Evolutionary conservation across 2,113 vertebrate species (phyloP).

Genomic region (Aleadryas rufinucha): DNA sequence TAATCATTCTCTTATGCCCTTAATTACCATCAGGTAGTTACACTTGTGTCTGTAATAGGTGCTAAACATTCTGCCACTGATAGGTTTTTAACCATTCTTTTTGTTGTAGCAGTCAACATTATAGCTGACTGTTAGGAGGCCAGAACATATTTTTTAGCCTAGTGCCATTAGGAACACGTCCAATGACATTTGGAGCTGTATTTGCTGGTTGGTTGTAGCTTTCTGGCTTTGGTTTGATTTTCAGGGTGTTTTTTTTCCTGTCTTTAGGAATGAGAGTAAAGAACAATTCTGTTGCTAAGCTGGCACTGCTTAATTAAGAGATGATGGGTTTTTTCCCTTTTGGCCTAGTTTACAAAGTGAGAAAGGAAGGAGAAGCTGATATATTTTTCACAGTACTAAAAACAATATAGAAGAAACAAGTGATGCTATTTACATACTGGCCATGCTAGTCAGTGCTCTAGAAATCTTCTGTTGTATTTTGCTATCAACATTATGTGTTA

Average conservation of each 20-base stretch:
- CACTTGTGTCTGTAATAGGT: constrained; percentile 40
- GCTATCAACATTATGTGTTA: background rate
- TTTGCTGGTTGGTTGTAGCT: background rate
- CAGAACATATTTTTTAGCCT: background rate
- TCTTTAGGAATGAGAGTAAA: background rate
- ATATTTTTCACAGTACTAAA: background rate
- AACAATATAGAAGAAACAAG: background rate
- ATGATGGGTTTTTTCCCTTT: background rate
- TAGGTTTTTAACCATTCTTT: constrained; percentile 54
- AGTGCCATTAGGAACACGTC: background rate
- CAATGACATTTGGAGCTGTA: background rate
- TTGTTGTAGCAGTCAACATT: constrained; percentile 26
- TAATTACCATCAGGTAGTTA: constrained; percentile 56
- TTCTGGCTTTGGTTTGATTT: background rate
- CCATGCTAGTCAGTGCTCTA: background rate
- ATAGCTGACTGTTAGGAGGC: background rate
- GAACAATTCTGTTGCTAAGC: background rate
- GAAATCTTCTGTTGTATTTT: background rate
- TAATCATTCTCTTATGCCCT: constrained; percentile 57
- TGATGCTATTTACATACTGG: background rate
- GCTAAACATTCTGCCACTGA: constrained; percentile 15
- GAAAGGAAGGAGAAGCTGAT: background rate
- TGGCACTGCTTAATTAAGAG: background rate
- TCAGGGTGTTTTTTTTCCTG: background rate
- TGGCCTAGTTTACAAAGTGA: background rate